Percentiles rank a stretch among this genome's conserved stretches.
Evolutionary conservation across 2,797 vertebrate species (phyloP).

Genomic region (Darevskia nairensis): DNA sequence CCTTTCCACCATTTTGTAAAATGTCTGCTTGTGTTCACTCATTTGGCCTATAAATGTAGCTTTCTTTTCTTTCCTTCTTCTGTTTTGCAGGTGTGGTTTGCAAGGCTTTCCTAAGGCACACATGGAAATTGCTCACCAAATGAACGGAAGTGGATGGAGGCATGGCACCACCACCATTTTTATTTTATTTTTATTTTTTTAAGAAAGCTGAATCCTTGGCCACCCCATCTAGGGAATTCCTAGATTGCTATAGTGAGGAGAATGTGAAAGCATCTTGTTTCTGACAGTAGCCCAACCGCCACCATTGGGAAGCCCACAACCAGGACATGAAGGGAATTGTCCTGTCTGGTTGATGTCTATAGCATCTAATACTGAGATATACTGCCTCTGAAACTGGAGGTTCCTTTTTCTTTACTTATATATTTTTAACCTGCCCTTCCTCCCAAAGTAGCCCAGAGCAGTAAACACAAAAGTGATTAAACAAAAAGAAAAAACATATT

Average conservation of each 20-base stretch:
- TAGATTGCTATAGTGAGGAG: neutral
- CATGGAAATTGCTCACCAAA: neutral
- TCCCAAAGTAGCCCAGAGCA: too few relatives aligned
- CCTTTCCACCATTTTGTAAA: neutral
- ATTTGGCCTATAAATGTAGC: neutral
- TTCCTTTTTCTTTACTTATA: too few relatives aligned
- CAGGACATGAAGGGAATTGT: slow-evolving; percentile 5
- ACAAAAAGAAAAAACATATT: too few relatives aligned
- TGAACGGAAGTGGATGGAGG: too few relatives aligned
- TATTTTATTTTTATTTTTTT: too few relatives aligned
- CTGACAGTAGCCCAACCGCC: neutral
- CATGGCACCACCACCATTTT: too few relatives aligned
- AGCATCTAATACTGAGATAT: neutral
- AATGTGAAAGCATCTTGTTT: neutral
- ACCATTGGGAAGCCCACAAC: neutral
- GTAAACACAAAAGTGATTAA: too few relatives aligned
- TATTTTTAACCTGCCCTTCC: too few relatives aligned
- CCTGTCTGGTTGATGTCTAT: neutral
- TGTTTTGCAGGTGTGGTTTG: slow-evolving; percentile 32
- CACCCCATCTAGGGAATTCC: neutral
- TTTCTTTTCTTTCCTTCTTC: neutral
- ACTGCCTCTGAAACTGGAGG: neutral
- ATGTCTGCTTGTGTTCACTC: neutral
- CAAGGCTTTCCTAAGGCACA: neutral
- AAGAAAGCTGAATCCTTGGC: too few relatives aligned